A percentile compares a stretch with the other conserved stretches of the same genome.
These are phyloP conservation scores for Anableps anableps DNA, from an alignment of 2,797 vertebrate genomes.

Conservation along the genomic window DNA sequence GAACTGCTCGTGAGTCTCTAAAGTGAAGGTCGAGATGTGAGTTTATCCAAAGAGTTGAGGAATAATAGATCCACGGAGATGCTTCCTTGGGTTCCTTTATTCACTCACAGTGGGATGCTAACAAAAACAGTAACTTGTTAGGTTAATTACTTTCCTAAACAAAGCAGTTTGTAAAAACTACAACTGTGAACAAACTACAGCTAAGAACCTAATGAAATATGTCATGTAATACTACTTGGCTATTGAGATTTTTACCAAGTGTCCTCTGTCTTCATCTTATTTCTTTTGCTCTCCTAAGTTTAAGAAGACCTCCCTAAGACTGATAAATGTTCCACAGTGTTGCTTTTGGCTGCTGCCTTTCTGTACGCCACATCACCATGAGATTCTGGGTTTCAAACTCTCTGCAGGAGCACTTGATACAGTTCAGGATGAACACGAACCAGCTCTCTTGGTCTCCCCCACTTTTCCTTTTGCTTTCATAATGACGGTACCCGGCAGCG, in stretches of 20 bases:
- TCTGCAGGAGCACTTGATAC: conserved; percentile 35
- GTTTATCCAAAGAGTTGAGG: too few relatives aligned
- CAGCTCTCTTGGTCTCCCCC: conserved; percentile 36
- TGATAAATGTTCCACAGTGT: background rate
- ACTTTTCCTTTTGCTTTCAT: conserved; percentile 47
- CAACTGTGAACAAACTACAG: background rate
- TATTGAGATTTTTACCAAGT: background rate
- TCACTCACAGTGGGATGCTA: background rate
- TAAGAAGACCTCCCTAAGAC: background rate
- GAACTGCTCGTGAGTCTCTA: too few relatives aligned
- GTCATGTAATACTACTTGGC: background rate
- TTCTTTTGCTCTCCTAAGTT: background rate
- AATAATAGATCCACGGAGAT: too few relatives aligned
- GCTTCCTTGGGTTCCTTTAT: too few relatives aligned
- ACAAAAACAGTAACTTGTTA: background rate
- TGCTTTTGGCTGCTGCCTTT: background rate
- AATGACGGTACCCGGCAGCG: conserved; percentile 62
- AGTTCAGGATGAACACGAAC: conserved; percentile 36
- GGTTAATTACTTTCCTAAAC: background rate
- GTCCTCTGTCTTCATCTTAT: background rate
- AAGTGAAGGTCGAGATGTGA: too few relatives aligned
- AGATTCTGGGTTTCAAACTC: conserved; percentile 29
- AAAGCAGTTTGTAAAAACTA: background rate
- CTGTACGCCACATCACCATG: background rate
- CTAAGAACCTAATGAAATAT: background rate